These are phyloP conservation scores for Theretra japonica DNA, from an alignment of 2,888 invertebrate species.

Conservation along the genomic window DNA sequence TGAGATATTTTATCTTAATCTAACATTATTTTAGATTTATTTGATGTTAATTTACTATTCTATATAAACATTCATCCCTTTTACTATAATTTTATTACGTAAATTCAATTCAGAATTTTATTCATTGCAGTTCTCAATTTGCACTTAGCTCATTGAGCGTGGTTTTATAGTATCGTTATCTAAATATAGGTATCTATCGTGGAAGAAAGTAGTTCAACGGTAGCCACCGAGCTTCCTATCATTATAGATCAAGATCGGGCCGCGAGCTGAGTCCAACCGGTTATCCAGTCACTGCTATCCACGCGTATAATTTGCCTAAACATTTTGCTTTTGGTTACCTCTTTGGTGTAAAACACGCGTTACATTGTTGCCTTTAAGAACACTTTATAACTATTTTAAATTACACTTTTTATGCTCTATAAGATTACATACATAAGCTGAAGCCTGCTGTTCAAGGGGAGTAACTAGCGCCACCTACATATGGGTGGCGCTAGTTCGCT, in stretches of 20 bases:
- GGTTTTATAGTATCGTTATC: constrained; percentile 11
- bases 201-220: constrained; percentile 64
- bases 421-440: not conserved
- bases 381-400: not conserved
- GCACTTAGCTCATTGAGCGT: not conserved
- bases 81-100: not conserved
- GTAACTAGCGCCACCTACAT: too few species aligned
- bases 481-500: too few species aligned
- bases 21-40: not conserved
- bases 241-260: constrained; percentile 61
- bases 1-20: constrained; percentile 1
- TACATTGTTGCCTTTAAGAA: not conserved
- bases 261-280: constrained; percentile 51
- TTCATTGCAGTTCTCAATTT: too few species aligned
- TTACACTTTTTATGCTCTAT: not conserved
- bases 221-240: constrained; percentile 57
- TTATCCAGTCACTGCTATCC: constrained; percentile 42
- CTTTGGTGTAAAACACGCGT: not conserved
- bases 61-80: not conserved
- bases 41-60: not conserved
- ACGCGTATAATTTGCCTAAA: constrained; percentile 46
- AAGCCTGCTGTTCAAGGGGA: too few species aligned
- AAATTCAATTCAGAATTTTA: too few species aligned
- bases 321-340: constrained; percentile 37
- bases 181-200: constrained; percentile 22